A percentile compares a stretch with the other conserved stretches of the same genome.
phyloP scores from a whole-genome alignment of 2,113 vertebrate genomes.

The Callipepla californica region DNA sequence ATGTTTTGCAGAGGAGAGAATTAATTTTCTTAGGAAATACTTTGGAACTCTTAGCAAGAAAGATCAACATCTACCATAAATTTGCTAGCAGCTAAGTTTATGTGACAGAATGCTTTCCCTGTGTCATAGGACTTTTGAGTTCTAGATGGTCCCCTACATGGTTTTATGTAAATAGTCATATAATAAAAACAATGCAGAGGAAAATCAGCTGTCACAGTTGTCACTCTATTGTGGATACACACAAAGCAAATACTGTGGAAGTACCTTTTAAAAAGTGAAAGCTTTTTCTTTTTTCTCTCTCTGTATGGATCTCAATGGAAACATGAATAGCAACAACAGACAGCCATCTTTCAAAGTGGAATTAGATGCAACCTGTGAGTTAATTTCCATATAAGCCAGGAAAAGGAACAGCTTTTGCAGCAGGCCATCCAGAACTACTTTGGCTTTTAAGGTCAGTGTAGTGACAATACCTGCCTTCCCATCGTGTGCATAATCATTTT shows the following conservation, averaged over 20 bases:
- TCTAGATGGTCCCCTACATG: background rate
- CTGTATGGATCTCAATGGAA: background rate
- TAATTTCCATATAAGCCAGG: background rate
- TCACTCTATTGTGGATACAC: background rate
- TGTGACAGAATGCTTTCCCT: background rate
- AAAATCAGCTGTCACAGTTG: background rate
- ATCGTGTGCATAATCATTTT: rapidly evolving
- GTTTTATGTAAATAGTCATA: background rate
- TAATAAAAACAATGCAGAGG: background rate
- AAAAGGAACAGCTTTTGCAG: background rate
- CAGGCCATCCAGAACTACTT: background rate
- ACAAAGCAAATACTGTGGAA: background rate
- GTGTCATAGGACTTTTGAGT: background rate
- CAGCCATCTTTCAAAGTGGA: background rate
- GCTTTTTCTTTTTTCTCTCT: background rate
- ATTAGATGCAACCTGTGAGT: background rate
- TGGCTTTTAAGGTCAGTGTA: background rate
- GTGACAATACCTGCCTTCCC: background rate
- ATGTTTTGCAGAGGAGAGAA: background rate
- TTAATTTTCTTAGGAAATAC: background rate
- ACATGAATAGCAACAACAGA: background rate
- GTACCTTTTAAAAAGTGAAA: background rate
- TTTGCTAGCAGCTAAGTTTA: background rate
- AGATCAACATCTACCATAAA: background rate
- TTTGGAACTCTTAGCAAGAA: background rate